Percentiles rank a stretch among this genome's conserved stretches.
Evolutionary conservation across 2,888 invertebrate species (phyloP).

Genomic region (Exocentrus adspersus): DNA sequence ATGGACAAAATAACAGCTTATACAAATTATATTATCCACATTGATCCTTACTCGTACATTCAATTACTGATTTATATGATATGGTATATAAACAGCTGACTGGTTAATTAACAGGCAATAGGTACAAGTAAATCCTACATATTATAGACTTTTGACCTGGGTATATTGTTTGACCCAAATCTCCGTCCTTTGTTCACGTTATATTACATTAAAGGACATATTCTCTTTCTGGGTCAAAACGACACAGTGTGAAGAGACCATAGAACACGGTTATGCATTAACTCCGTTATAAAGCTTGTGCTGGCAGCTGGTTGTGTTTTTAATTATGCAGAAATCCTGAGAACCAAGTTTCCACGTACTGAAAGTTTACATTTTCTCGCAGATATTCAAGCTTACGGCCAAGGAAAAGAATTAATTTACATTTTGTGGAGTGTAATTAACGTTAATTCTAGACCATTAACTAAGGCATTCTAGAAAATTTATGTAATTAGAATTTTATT

Average conservation of each 20-base stretch:
- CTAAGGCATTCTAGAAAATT: slow-evolving; percentile 11
- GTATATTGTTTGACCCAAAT: neutral
- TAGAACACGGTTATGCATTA: slow-evolving; percentile 11
- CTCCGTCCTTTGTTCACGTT: neutral
- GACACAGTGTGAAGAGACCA: slow-evolving; percentile 12
- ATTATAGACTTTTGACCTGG: neutral
- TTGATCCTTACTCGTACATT: too few relatives aligned
- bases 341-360: slow-evolving; percentile 5
- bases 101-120: too few relatives aligned
- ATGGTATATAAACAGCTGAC: too few relatives aligned
- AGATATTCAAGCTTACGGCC: neutral
- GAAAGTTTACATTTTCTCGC: slow-evolving; percentile 15
- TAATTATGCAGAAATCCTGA: slow-evolving; percentile 20
- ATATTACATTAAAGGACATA: neutral
- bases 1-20: too few relatives aligned
- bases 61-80: too few relatives aligned
- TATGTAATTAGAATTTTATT: slow-evolving; percentile 1
- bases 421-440: slow-evolving; percentile 8
- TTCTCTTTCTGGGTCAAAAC: slow-evolving; percentile 11
- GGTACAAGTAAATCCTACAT: too few relatives aligned
- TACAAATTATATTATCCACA: too few relatives aligned
- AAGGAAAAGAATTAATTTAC: slow-evolving; percentile 18
- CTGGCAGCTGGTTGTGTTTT: slow-evolving; percentile 10
- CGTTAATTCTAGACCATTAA: slow-evolving; percentile 18
- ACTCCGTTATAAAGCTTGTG: slow-evolving; percentile 16